Base-by-base conservation (phyloP, 2,113 vertebrate genomes). In the Pseudorhombus dupliciocellatus region DNA sequence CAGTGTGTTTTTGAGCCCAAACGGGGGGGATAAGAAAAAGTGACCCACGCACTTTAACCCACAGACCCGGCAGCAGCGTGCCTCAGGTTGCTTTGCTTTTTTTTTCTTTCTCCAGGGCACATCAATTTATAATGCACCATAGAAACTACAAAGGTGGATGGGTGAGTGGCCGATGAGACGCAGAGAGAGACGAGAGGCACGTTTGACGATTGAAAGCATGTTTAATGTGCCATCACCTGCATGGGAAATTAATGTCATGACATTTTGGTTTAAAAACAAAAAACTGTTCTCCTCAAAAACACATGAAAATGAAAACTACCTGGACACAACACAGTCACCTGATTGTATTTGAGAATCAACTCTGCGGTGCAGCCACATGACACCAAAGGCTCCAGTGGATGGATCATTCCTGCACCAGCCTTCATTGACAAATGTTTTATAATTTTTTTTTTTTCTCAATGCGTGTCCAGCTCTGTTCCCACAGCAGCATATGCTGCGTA, bases 121-220 rank as follows among this genome's bases (percentile, higher is more conserved):
- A 62, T 26, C 51, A 70, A 75, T 84, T 86, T 63, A 81, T 86
- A 89, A 86, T 84, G 86, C 50, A 80, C 77, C 75, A 66, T 76
- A 68, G 48, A 81, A 83, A 76, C 76, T 84, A 88, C 81, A 90
- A 86, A 89, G 85, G 71, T 80, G 77, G 73, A 72, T 73, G 60
- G 16, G 52, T 84, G 67, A 71, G 51, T 63, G 77, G 79, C 51
- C 53, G 60, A 69, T 66, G 79, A 81, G 59, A 37, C 34, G 66
- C 48, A 42, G 28, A 77, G 9, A 20, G 70, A 64, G 70, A 52
- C 70, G 26, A 42, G 54, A 53, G 52, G 28, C 46, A 71, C 46
- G 58, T 85, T 77, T 87, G 86, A 85, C 84, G 88, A 84, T 83
- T 89, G 79, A 91, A 88, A 88, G 79, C 71, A 66, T 66, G 71